Conservation (phyloP, 2,888 invertebrate species). For the Ceraclea dissimilis region DNA sequence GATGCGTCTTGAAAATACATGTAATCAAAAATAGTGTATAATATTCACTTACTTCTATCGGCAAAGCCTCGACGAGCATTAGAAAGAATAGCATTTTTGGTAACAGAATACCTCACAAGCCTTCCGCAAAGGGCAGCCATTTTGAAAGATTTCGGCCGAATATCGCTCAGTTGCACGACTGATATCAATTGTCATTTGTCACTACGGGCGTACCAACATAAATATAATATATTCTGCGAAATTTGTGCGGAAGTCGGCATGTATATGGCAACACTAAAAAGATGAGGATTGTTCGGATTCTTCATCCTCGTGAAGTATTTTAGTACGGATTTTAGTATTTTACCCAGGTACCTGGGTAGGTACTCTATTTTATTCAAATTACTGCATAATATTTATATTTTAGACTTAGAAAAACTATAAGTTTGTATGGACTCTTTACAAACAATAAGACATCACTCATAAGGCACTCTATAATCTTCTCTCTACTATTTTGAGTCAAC, state of each 20-base stretch:
- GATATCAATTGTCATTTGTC: slow-evolving; percentile 2
- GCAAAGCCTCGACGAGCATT: slow-evolving; percentile 54
- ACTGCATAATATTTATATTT: too few species aligned
- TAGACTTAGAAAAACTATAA: too few species aligned
- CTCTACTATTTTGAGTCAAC: too few species aligned
- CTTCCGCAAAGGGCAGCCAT: slow-evolving; percentile 74
- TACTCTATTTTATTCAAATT: too few species aligned
- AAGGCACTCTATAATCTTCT: too few species aligned
- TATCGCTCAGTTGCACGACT: slow-evolving; percentile 9
- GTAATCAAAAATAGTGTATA: background rate
- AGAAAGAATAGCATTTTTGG: slow-evolving; percentile 55
- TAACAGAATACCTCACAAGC: slow-evolving; percentile 56
- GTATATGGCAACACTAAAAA: slow-evolving; percentile 10
- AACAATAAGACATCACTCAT: too few species aligned
- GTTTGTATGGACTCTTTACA: too few species aligned
- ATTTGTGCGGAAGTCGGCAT: background rate
- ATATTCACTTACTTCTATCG: slow-evolving; percentile 55
- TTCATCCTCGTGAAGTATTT: too few species aligned
- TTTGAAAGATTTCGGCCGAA: slow-evolving; percentile 33
- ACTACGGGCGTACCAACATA: background rate
- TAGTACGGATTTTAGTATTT: too few species aligned
- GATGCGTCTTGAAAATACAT: too few species aligned
- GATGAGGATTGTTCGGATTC: too few species aligned
- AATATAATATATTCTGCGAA: background rate
- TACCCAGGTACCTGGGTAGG: too few species aligned